Base-by-base conservation (phyloP, 2,888 invertebrate species). In the Blastobasis adustella region DNA sequence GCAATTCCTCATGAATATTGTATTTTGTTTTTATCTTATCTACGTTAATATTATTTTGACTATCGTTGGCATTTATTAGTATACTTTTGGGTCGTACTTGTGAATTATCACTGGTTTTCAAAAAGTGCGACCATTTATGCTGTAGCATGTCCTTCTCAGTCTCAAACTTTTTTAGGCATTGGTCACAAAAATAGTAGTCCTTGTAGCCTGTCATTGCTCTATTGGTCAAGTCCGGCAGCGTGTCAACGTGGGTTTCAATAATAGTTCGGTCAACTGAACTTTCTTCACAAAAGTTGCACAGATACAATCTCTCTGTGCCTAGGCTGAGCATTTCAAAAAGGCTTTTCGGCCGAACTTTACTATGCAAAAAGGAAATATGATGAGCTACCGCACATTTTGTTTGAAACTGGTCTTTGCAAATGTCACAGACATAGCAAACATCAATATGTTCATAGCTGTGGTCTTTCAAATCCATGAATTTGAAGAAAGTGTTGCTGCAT, bases 61-160 rank as follows among this genome's bases (percentile, higher is more conserved):
- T 23, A 23, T 23, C 23, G 3, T 1, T 23, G 23, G 23, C 23
- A 50, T 63, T 55, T 0, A 44, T 53, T 44, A 58, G 44, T 10
- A 59, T 51, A 49, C 55, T 54, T n/a, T 62, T 61, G 1, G 58
- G 59, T 53, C 64, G 61, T 5, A 55, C 53, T 51, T 72, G 74
- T 0, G 71, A 70, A 46, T 73, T 75, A n/a, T 79, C 74, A 37
- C 64, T 65, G 0, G 67, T 73, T 42, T 73, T 79, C 1, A 83
- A 55, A 55, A 77, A 83, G 58, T 86, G 86, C 0, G 76, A 69
- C 85, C 83, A 85, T 54, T 86, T 85, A 52, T 87, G 87, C 10
- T 81, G 76, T 0, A 85, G 48, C 81, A 85, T 82, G 5, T 74
- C 69, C 0, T 70, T 73, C 58, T 87, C 84, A 0, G 74, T 76